A percentile compares a stretch with the other conserved stretches of the same genome.
Conservation (phyloP, 2,797 vertebrate species). For the Chromis chromis region DNA sequence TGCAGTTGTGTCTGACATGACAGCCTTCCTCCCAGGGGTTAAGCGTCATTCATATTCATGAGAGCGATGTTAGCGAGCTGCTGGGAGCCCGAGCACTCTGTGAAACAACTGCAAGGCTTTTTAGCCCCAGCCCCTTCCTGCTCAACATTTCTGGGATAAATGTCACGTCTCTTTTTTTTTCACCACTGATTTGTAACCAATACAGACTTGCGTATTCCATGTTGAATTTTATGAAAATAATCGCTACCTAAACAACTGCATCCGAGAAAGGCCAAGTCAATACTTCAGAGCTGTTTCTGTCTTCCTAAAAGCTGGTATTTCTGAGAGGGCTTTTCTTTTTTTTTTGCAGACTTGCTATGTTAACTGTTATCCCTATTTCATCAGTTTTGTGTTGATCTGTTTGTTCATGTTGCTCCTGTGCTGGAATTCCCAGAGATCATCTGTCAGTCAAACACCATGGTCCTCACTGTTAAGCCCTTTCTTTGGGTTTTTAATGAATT, state of each 20-base stretch:
- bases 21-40: constrained; percentile 67
- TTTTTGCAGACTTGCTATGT: background rate
- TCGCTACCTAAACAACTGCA: constrained; percentile 28
- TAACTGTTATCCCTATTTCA: constrained; percentile 20
- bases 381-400: constrained; percentile 11
- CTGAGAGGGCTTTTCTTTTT: background rate
- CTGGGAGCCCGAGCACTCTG: constrained; percentile 46
- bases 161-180: constrained; percentile 42
- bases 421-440: constrained; percentile 9
- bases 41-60: constrained; percentile 79
- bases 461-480: background rate
- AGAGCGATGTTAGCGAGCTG: constrained; percentile 48
- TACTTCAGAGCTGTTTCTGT: constrained; percentile 25
- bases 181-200: constrained; percentile 7
- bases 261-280: constrained; percentile 51
- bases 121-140: constrained; percentile 37
- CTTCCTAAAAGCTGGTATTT: constrained; percentile 14
- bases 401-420: constrained; percentile 12
- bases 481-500: background rate
- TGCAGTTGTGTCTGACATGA: constrained; percentile 73
- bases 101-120: constrained; percentile 58
- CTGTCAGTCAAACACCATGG: constrained; percentile 5
- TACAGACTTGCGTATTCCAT: background rate
- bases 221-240: constrained; percentile 46
- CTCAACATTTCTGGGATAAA: constrained; percentile 46